phyloP scores from a whole-genome alignment of 2,888 invertebrate genomes.

The Rhamnusium bicolor region DNA sequence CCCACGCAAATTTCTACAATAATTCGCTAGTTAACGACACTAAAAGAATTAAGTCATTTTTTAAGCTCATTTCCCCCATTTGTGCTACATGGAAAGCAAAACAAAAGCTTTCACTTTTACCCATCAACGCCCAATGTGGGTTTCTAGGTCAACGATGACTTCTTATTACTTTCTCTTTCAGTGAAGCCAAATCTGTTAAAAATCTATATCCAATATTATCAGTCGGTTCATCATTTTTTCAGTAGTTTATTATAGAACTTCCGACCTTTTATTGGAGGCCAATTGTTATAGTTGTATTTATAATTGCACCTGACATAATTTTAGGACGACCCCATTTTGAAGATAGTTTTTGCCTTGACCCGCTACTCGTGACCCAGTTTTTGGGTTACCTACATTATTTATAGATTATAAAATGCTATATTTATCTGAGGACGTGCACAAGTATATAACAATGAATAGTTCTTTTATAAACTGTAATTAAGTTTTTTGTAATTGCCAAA shows the following conservation, averaged over 20 bases:
- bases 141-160: conserved; percentile 51
- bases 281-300: conserved; percentile 13
- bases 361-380: conserved; percentile 49
- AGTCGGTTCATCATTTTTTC: neutral
- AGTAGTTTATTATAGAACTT: neutral
- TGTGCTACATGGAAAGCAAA: conserved; percentile 54
- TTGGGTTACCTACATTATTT: conserved; percentile 44
- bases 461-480: too few species aligned
- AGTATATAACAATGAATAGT: conserved; percentile 12
- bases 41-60: conserved; percentile 36
- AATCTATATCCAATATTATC: neutral
- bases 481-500: too few species aligned
- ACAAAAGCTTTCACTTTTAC: conserved; percentile 62
- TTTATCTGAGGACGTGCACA: conserved; percentile 33
- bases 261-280: conserved; percentile 3
- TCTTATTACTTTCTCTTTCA: conserved; percentile 53
- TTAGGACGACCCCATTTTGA: conserved; percentile 44
- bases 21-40: conserved; percentile 34
- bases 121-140: conserved; percentile 53
- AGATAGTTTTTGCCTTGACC: conserved; percentile 47
- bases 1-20: conserved; percentile 48
- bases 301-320: conserved; percentile 32
- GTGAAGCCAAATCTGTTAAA: conserved; percentile 10
- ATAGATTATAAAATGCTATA: conserved; percentile 40
- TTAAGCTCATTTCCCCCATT: conserved; percentile 37